Evolutionary conservation across 2,797 vertebrate species (phyloP).

Genomic region (Microchirus variegatus): DNA sequence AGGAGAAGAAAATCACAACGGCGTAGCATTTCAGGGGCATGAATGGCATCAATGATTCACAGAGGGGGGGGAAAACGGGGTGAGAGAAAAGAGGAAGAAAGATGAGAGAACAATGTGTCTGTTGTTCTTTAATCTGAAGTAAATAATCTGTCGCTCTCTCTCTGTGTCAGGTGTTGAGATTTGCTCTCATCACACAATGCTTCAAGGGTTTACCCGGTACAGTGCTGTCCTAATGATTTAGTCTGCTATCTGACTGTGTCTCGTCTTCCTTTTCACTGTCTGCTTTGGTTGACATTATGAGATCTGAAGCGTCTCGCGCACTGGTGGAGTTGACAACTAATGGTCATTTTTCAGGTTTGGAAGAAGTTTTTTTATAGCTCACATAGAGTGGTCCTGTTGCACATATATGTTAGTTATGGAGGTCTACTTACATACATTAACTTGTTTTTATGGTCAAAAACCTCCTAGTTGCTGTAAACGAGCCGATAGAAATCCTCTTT

Average conservation of each 20-base stretch:
- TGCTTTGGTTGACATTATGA: background rate
- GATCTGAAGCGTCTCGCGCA: slow-evolving; percentile 12
- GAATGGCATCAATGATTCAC: slow-evolving; percentile 78
- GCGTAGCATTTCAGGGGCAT: slow-evolving; percentile 71
- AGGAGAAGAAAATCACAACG: slow-evolving; percentile 71
- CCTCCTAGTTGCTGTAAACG: no score
- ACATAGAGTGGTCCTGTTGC: no score
- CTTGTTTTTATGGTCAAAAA: no score
- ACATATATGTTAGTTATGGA: no score
- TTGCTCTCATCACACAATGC: slow-evolving; percentile 57
- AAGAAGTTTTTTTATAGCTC: background rate
- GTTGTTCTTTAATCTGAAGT: slow-evolving; percentile 78
- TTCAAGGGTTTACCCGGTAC: slow-evolving; percentile 55
- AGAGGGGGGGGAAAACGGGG: slow-evolving; percentile 68
- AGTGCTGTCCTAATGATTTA: slow-evolving; percentile 61
- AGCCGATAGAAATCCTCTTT: no score
- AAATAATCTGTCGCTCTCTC: slow-evolving; percentile 71
- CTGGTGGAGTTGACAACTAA: slow-evolving; percentile 4
- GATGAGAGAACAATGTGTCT: slow-evolving; percentile 76
- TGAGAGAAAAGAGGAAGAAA: slow-evolving; percentile 65
- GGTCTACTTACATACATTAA: no score
- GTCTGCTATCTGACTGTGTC: slow-evolving; percentile 31
- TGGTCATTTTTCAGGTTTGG: background rate
- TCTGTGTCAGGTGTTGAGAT: slow-evolving; percentile 74
- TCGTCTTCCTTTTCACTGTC: slow-evolving; percentile 28